phyloP scores from a whole-genome alignment of 2,113 vertebrate species.

The Merops nubicus region DNA sequence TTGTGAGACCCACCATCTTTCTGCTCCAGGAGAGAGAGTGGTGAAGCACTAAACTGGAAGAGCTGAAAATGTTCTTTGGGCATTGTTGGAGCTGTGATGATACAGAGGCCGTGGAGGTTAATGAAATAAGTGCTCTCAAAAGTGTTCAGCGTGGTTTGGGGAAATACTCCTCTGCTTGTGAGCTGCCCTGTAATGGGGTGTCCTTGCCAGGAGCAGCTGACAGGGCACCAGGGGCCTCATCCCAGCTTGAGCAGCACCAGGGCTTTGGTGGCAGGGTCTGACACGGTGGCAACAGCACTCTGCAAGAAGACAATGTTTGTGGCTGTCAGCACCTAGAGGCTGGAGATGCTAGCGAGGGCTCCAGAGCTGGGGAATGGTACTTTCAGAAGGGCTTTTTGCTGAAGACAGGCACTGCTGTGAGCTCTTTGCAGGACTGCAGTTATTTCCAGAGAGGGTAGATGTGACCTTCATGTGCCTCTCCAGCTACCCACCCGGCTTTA shows the following conservation, averaged over 20 bases:
- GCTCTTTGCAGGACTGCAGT: not conserved
- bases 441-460: not conserved
- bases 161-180: not conserved
- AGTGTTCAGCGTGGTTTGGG: not conserved
- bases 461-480: not conserved
- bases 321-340: too few species aligned
- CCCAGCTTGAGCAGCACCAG: not conserved
- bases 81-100: not conserved
- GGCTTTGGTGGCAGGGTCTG: not conserved
- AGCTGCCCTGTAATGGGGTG: not conserved
- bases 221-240: not conserved
- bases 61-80: not conserved
- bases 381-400: not conserved
- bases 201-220: not conserved
- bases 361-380: not conserved
- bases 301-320: not conserved
- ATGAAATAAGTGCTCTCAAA: not conserved
- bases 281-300: not conserved
- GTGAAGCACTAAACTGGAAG: not conserved
- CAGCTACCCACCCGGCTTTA: not conserved
- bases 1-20: not conserved
- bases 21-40: not conserved
- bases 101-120: not conserved
- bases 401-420: not conserved
- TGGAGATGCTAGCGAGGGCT: not conserved